Evolutionary conservation across 2,888 invertebrate genomes (phyloP).

Genomic region (Drosophila nr. perissopoda): DNA sequence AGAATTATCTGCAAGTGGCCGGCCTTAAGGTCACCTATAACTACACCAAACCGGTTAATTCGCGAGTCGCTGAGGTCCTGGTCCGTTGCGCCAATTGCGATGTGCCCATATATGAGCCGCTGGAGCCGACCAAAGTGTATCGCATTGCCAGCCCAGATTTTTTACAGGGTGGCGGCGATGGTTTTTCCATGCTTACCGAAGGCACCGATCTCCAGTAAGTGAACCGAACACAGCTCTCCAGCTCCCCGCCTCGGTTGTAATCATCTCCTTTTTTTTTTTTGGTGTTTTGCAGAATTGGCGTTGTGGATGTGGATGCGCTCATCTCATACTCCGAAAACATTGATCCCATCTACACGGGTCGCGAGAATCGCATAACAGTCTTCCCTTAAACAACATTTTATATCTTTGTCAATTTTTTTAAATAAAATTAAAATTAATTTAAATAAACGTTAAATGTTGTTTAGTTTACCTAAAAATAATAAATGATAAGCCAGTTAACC

Average conservation of each 20-base stretch:
- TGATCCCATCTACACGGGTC: constrained; percentile 68
- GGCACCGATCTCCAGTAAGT: constrained; percentile 79
- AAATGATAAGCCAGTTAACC: background rate
- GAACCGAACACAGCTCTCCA: background rate
- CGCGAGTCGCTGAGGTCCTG: constrained; percentile 86
- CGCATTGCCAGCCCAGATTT: constrained; percentile 88
- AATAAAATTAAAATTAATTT: background rate
- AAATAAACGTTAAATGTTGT: constrained; percentile 3
- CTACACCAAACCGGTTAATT: constrained; percentile 86
- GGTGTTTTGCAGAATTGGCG: constrained; percentile 38
- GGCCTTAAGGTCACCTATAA: constrained; percentile 87
- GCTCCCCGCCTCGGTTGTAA: background rate
- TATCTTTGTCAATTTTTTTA: background rate
- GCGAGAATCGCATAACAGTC: constrained; percentile 74
- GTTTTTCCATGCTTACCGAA: constrained; percentile 86
- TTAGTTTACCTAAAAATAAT: background rate
- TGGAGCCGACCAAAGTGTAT: constrained; percentile 87
- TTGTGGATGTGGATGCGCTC: constrained; percentile 76
- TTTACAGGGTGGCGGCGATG: constrained; percentile 90
- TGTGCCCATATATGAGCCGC: constrained; percentile 87
- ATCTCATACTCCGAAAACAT: constrained; percentile 58
- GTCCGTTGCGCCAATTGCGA: constrained; percentile 78
- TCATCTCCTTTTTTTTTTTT: background rate
- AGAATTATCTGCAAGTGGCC: constrained; percentile 86
- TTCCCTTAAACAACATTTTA: constrained; percentile 25